These are phyloP conservation scores for Numenius phaeopus DNA, from an alignment of 2,797 vertebrate genomes.

Conservation along the genomic window DNA sequence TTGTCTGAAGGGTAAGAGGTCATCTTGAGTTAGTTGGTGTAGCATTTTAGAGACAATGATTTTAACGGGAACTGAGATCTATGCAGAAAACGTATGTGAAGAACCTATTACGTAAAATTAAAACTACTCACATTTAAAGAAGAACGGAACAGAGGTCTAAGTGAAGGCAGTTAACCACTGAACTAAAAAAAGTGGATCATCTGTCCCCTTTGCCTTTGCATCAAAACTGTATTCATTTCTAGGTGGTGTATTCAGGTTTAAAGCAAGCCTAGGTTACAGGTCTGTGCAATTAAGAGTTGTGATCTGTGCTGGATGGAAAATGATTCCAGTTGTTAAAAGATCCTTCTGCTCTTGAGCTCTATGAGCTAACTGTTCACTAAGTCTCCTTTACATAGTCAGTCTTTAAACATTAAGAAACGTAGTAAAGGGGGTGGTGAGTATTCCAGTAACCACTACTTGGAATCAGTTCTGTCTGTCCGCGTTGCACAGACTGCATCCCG, in stretches of 20 bases:
- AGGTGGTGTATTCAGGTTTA: not conserved
- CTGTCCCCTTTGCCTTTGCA: not conserved
- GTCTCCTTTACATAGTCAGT: not conserved
- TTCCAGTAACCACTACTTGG: not conserved
- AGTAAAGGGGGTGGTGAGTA: not conserved
- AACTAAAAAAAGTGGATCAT: not conserved
- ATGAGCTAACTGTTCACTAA: not conserved
- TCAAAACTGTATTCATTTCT: not conserved
- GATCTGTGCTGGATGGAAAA: not conserved
- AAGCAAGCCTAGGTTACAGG: not conserved
- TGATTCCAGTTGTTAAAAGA: not conserved
- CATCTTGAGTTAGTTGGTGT: not conserved
- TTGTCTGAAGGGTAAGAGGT: not conserved
- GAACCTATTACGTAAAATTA: not conserved
- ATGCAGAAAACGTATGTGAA: not conserved
- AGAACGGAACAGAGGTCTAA: not conserved
- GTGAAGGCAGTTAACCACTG: not conserved
- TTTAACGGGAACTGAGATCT: not conserved
- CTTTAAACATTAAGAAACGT: accelerated
- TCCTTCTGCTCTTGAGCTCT: not conserved
- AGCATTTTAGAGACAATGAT: not conserved
- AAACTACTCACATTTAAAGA: not conserved
- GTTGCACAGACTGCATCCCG: not conserved
- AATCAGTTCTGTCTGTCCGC: not conserved
- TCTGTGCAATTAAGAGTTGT: not conserved